A percentile compares a stretch with the other conserved stretches of the same genome.
These are phyloP conservation scores for Nixonia krombeini DNA, from an alignment of 1,140 invertebrate genomes.

Conservation along the genomic window DNA sequence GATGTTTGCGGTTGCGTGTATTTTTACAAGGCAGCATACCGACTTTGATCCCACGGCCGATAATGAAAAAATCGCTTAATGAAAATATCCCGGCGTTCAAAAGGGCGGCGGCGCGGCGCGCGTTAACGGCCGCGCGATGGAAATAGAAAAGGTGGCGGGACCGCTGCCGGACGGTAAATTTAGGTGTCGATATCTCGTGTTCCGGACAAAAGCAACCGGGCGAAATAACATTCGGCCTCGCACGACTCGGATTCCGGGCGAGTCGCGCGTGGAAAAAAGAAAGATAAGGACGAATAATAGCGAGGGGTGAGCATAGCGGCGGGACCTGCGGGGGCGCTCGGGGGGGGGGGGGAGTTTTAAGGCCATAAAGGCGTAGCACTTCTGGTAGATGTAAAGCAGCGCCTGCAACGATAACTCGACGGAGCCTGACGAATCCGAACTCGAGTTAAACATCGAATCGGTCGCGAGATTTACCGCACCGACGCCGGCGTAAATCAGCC, in stretches of 20 bases:
- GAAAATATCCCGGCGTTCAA: not conserved
- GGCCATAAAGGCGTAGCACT: constrained; percentile 21
- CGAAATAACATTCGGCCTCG: not conserved
- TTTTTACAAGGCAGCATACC: no score
- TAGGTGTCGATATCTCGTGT: constrained; percentile 4
- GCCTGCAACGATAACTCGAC: constrained; percentile 26
- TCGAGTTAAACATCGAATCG: constrained; percentile 52
- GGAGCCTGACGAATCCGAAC: constrained; percentile 37
- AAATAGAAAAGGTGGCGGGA: not conserved
- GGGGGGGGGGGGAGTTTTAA: no score
- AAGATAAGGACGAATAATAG: not conserved
- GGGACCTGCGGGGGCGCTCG: no score
- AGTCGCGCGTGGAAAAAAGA: not conserved
- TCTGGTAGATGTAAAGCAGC: constrained; percentile 49
- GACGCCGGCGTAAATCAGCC: constrained; percentile 6
- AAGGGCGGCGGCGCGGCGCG: no score
- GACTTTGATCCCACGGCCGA: no score
- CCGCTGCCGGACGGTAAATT: no score
- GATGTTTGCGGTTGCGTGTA: no score
- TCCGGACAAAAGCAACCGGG: not conserved
- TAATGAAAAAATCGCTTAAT: no score
- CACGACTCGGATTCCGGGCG: not conserved
- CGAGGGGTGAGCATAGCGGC: not conserved
- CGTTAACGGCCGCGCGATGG: no score
- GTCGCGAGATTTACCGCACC: constrained; percentile 34